A percentile compares a stretch with the other conserved stretches of the same genome.
phyloP scores from a whole-genome alignment of 2,113 vertebrate species.

The Clarias macrocephalus region DNA sequence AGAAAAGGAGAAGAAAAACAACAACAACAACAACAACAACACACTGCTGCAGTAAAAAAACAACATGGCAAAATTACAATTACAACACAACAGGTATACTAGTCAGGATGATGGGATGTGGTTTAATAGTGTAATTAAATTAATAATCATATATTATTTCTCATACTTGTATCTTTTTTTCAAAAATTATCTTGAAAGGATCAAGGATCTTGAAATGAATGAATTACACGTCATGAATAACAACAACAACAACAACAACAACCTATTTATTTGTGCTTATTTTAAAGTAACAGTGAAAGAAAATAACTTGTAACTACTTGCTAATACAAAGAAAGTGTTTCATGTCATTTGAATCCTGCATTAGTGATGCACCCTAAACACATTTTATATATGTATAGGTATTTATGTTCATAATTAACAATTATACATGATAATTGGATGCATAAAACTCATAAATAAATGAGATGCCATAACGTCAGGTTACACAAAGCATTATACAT shows the following conservation, averaged over 20 bases:
- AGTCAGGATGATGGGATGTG: background rate
- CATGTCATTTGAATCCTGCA: background rate
- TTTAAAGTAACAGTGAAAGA: background rate
- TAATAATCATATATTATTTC: background rate
- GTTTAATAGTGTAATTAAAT: background rate
- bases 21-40: background rate
- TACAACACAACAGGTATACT: background rate
- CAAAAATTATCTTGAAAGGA: too few species aligned
- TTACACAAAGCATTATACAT: background rate
- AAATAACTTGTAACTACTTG: background rate
- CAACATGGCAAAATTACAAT: background rate
- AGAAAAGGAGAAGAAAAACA: conserved; percentile 1
- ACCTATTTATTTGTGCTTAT: background rate
- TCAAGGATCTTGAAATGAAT: background rate
- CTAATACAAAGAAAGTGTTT: background rate
- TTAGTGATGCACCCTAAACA: too few species aligned
- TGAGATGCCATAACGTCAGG: background rate
- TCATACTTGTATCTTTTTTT: background rate
- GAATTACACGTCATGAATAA: background rate
- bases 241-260: background rate
- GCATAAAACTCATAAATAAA: background rate
- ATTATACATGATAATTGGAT: background rate
- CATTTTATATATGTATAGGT: too few species aligned
- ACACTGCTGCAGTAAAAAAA: background rate
- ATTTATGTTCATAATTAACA: background rate